Percentiles rank a stretch among this genome's conserved stretches.
phyloP scores from a whole-genome alignment of 2,888 invertebrate species.

The Torymus auratus region DNA sequence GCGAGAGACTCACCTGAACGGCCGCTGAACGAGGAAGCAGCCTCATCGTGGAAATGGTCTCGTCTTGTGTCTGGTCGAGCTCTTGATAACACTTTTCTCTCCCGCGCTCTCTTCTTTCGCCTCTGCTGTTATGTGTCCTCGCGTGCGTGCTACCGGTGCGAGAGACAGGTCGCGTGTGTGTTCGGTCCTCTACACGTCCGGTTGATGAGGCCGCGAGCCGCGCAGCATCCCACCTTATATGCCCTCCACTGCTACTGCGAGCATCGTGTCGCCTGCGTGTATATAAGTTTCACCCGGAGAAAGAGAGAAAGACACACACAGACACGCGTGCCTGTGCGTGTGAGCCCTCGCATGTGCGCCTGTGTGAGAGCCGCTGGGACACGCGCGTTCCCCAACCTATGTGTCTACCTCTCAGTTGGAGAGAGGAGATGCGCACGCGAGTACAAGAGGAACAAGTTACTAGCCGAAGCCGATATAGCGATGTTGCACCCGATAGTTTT shows the following conservation, averaged over 20 bases:
- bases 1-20: conserved; percentile 36
- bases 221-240: conserved; percentile 76
- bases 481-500: no score
- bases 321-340: background rate
- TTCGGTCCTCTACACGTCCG: conserved; percentile 61
- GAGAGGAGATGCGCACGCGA: no score
- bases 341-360: background rate
- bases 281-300: conserved; percentile 27
- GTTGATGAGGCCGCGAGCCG: conserved; percentile 61
- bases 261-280: conserved; percentile 30
- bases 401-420: no score
- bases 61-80: background rate
- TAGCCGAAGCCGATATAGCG: no score
- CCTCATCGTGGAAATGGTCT: conserved; percentile 64
- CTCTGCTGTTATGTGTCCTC: conserved; percentile 56
- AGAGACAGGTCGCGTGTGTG: conserved; percentile 72
- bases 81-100: no score
- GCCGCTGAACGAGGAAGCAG: conserved; percentile 67
- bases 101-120: no score
- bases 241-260: conserved; percentile 70
- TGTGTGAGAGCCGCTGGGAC: no score
- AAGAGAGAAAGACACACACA: background rate
- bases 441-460: no score
- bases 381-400: no score
- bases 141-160: conserved; percentile 64